Percentiles rank a stretch among this genome's conserved stretches.
Conservation (phyloP, 2,888 invertebrate species). For the Operophtera brumata region DNA sequence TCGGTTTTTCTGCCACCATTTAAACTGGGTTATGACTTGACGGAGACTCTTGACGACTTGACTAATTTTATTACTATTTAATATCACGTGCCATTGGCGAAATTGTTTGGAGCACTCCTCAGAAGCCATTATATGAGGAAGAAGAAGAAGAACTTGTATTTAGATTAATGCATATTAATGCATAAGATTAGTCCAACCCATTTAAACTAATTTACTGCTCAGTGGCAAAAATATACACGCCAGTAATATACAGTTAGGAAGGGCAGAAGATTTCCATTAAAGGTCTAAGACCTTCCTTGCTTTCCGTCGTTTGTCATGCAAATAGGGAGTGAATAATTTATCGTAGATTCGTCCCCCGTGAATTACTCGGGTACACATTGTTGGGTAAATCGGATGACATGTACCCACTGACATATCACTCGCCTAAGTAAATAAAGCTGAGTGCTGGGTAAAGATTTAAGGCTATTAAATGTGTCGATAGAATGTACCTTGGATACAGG, state of each 20-base stretch:
- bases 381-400: slow-evolving; percentile 54
- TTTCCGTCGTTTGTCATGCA: slow-evolving; percentile 73
- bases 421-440: slow-evolving; percentile 31
- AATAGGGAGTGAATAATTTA: slow-evolving; percentile 77
- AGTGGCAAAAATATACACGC: no score
- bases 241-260: slow-evolving; percentile 45
- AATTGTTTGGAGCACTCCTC: no score
- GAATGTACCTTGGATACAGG: neutral
- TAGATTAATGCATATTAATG: no score
- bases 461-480: slow-evolving; percentile 18
- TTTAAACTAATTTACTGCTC: no score
- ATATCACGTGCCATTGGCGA: no score
- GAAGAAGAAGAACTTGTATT: no score
- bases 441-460: slow-evolving; percentile 12
- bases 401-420: slow-evolving; percentile 29
- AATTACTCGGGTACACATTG: slow-evolving; percentile 59
- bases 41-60: no score
- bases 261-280: slow-evolving; percentile 61
- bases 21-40: no score
- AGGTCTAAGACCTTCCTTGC: slow-evolving; percentile 67
- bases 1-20: no score
- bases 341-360: slow-evolving; percentile 64
- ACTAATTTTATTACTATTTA: no score
- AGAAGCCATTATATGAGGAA: no score
- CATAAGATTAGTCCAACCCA: no score